phyloP scores from a whole-genome alignment of 2,797 vertebrate species.

The Bradypus variegatus region DNA sequence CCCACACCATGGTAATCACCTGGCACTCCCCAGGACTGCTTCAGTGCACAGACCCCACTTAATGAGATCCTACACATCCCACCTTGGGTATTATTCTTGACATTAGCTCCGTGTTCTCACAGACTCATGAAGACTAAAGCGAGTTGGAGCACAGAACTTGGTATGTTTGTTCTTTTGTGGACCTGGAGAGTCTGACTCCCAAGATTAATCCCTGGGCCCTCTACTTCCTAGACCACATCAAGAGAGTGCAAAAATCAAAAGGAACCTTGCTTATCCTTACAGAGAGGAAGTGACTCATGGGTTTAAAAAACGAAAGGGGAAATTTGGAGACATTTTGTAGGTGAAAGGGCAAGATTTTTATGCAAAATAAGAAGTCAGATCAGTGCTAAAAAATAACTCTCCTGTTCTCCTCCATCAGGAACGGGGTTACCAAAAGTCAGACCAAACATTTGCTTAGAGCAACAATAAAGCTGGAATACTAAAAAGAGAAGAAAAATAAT shows the following conservation, averaged over 20 bases:
- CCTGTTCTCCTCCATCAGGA: neutral
- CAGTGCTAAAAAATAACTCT: neutral
- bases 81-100: neutral
- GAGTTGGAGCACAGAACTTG: neutral
- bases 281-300: conserved; percentile 41
- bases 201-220: neutral
- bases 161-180: neutral
- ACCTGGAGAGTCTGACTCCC: neutral
- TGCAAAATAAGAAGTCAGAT: conserved; percentile 11
- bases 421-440: neutral
- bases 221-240: neutral
- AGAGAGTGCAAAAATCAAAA: neutral
- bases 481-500: neutral
- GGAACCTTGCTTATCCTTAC: neutral
- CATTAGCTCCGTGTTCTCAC: neutral
- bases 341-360: conserved; percentile 41
- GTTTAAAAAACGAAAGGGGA: neutral
- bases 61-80: neutral
- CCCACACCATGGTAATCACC: neutral
- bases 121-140: neutral
- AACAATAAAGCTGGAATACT: neutral
- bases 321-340: conserved; percentile 19
- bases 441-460: neutral
- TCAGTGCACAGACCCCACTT: neutral
- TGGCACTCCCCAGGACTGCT: neutral